Base-by-base conservation (phyloP, 2,888 invertebrate genomes). In the Lacanobia wlatinum region DNA sequence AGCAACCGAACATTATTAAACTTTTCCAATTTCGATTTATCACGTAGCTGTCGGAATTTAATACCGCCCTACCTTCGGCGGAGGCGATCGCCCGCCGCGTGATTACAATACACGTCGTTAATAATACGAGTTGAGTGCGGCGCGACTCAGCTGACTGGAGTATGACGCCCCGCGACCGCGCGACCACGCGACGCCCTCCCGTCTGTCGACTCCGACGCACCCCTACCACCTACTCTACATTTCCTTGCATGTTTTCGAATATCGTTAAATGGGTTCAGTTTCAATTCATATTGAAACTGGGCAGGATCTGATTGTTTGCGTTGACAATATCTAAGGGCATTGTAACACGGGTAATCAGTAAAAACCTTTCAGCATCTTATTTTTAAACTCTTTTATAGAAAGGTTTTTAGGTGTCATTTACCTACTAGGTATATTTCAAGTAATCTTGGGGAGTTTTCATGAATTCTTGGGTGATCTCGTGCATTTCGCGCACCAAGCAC, bases 1-100 rank as follows among this genome's bases (percentile, higher is more conserved):
- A 96, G 96, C 96, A 96, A 96, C 96, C 96, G 96, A 96, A 96
- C 96, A 96, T 96, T 96, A 96, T 96, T 96, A 96, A 96, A 96
- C 96, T 96, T 96, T 96, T 96, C 96, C 96, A 96, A 96, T 96
- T 96, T 96, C 96, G 96, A 96, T 96, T 96, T 96, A 96, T 96
- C 96, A 96, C 96, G 96, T 96, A 96, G 96, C 96, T 96, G 96
- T 96, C 96, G 96, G 96, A 96, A 96, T 96, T 96, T 96, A 96
- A 96, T 96, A 96, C 96, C 96, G 95, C 96, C 96, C 95, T 95
- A 96, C 96, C 96, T 96, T 96, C 95, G 93, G 92, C 94, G 95
- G 92, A 95, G 96, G 95, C 96, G 96, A 95, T 95, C 95, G 95
- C 95, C 95, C 93, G 95, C 96, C 95, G 95, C 96, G 94, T 95